Evolutionary conservation across 2,113 vertebrate species (phyloP).

Genomic region (Lucifuga dentata): DNA sequence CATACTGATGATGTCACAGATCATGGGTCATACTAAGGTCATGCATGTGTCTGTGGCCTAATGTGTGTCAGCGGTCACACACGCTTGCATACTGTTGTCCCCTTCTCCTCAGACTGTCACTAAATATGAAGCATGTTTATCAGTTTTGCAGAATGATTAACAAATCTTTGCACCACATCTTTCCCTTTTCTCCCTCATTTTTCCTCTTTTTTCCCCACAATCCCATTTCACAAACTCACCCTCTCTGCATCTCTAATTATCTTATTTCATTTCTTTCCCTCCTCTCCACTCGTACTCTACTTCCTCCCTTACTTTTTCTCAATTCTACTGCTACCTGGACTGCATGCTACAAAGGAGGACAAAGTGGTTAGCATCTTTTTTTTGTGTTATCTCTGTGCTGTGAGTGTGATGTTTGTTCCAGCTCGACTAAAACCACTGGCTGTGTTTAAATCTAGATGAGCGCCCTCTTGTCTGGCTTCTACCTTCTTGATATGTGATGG

Average conservation of each 20-base stretch:
- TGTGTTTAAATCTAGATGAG: slow-evolving; percentile 48
- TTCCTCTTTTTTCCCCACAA: slow-evolving; percentile 22
- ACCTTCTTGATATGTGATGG: no score
- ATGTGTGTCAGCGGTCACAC: slow-evolving; percentile 30
- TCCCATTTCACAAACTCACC: slow-evolving; percentile 16
- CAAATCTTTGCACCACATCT: slow-evolving; percentile 65
- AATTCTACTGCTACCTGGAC: slow-evolving; percentile 93
- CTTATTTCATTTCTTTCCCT: slow-evolving; percentile 17
- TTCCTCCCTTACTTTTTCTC: slow-evolving; percentile 51
- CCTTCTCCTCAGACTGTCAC: slow-evolving; percentile 20
- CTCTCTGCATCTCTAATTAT: slow-evolving; percentile 26
- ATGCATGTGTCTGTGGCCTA: slow-evolving; percentile 57
- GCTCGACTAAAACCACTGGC: slow-evolving; percentile 32
- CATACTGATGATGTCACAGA: slow-evolving; percentile 22
- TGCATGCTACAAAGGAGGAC: slow-evolving; percentile 98
- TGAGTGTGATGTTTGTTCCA: slow-evolving; percentile 56
- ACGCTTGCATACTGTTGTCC: slow-evolving; percentile 20
- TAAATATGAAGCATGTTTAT: slow-evolving; percentile 59
- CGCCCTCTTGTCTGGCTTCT: slow-evolving; percentile 11
- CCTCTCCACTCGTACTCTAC: slow-evolving; percentile 35
- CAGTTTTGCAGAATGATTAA: slow-evolving; percentile 68
- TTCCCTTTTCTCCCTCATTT: slow-evolving; percentile 21
- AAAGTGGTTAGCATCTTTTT: slow-evolving; percentile 99
- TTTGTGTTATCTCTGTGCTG: slow-evolving; percentile 67
- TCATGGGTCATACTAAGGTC: slow-evolving; percentile 40